These are phyloP conservation scores for Lochmaea capreae DNA, from an alignment of 2,888 invertebrate species.

Conservation along the genomic window DNA sequence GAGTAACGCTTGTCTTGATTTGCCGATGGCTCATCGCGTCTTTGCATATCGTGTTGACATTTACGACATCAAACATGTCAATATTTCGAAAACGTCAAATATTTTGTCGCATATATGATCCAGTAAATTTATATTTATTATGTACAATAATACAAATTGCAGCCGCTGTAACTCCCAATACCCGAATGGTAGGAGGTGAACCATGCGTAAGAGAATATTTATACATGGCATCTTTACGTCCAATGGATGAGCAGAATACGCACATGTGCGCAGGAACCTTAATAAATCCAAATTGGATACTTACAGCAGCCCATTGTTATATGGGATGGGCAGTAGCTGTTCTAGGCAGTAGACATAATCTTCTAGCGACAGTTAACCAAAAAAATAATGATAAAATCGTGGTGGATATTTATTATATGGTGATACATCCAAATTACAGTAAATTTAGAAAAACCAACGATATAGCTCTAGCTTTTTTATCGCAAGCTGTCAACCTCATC, in stretches of 20 bases:
- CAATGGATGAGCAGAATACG: not conserved
- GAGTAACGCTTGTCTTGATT: too few relatives aligned
- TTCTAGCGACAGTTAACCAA: not conserved
- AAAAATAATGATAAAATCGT: not conserved
- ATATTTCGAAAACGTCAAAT: conserved; percentile 1
- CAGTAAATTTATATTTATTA: not conserved
- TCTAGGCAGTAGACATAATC: not conserved
- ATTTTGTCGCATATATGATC: not conserved
- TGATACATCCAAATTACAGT: conserved; percentile 17
- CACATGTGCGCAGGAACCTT: conserved; percentile 12
- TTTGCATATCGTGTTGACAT: not conserved
- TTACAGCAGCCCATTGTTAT: conserved; percentile 18
- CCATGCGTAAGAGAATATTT: not conserved
- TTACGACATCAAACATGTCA: not conserved
- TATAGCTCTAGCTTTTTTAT: conserved; percentile 16
- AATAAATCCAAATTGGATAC: conserved; percentile 16
- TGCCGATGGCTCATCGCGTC: too few relatives aligned
- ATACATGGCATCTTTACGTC: conserved; percentile 4
- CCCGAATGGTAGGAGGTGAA: conserved; percentile 2
- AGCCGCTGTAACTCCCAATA: not conserved
- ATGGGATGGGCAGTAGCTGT: not conserved
- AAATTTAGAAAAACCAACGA: conserved; percentile 11
- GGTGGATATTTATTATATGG: conserved; percentile 9
- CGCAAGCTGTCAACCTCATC: not conserved
- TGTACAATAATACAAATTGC: not conserved